phyloP scores from a whole-genome alignment of 2,888 invertebrate species.

The Stomorhina lunata region DNA sequence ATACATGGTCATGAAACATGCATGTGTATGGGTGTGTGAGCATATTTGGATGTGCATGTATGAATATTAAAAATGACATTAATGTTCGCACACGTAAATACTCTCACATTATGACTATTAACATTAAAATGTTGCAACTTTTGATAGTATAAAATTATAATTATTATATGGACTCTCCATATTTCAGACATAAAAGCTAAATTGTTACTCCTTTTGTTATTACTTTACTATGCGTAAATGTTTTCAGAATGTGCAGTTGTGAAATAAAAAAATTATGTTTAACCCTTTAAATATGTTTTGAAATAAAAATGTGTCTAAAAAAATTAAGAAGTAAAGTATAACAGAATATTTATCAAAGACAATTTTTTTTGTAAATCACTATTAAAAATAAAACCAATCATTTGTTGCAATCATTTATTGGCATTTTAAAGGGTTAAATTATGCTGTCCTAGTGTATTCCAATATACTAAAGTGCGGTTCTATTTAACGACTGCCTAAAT shows the following conservation, averaged over 20 bases:
- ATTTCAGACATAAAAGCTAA: background rate
- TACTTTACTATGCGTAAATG: background rate
- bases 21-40: background rate
- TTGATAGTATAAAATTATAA: background rate
- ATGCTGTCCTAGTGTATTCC: too few relatives aligned
- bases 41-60: too few relatives aligned
- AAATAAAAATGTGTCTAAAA: too few relatives aligned
- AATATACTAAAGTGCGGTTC: too few relatives aligned
- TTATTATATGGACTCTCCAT: background rate
- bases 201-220: background rate
- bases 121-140: conserved; percentile 2
- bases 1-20: background rate
- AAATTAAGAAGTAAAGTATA: too few relatives aligned
- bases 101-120: background rate
- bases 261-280: background rate
- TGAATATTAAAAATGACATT: background rate
- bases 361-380: too few relatives aligned
- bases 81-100: background rate
- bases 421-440: too few relatives aligned
- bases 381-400: too few relatives aligned
- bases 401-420: too few relatives aligned
- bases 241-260: background rate
- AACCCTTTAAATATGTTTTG: background rate
- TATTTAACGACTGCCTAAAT: too few relatives aligned
- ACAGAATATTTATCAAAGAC: too few relatives aligned